Evolutionary conservation across 2,797 vertebrate genomes (phyloP).

Genomic region (Bradypodion pumilum): DNA sequence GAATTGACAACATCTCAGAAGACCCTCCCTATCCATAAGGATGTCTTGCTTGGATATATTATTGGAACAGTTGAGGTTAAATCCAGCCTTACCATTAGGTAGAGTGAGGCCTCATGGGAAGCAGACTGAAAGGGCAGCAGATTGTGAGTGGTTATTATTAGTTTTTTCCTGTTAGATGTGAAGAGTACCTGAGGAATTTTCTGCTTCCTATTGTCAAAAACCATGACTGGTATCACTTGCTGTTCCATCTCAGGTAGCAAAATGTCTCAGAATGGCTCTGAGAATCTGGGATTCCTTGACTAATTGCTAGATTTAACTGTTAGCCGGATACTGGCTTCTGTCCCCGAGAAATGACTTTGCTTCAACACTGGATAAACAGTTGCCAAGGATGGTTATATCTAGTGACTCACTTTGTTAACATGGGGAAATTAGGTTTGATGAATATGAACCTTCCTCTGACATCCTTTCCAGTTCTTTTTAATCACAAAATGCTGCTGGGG

Average conservation of each 20-base stretch:
- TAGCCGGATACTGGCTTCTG: not conserved
- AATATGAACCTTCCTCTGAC: not conserved
- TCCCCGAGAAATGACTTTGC: not conserved
- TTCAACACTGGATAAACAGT: not conserved
- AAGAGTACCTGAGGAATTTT: not conserved
- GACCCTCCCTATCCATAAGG: not conserved
- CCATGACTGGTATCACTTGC: not conserved
- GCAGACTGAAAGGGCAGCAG: not conserved
- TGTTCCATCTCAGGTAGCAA: not conserved
- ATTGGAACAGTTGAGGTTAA: no score
- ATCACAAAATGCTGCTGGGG: not conserved
- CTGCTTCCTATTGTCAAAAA: not conserved
- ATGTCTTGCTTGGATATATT: not conserved
- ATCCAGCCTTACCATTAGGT: not conserved
- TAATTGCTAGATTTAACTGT: not conserved
- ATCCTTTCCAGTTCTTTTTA: not conserved
- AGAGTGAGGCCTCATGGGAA: not conserved
- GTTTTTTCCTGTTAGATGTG: not conserved
- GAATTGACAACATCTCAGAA: not conserved
- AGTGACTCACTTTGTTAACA: not conserved
- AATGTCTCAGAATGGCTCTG: no score
- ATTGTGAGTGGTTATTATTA: not conserved
- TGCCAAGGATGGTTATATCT: conserved; percentile 1
- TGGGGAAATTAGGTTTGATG: not conserved
- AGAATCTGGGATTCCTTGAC: not conserved